Evolutionary conservation across 2,113 vertebrate species (phyloP).

Genomic region (Phyllostomus hastatus): DNA sequence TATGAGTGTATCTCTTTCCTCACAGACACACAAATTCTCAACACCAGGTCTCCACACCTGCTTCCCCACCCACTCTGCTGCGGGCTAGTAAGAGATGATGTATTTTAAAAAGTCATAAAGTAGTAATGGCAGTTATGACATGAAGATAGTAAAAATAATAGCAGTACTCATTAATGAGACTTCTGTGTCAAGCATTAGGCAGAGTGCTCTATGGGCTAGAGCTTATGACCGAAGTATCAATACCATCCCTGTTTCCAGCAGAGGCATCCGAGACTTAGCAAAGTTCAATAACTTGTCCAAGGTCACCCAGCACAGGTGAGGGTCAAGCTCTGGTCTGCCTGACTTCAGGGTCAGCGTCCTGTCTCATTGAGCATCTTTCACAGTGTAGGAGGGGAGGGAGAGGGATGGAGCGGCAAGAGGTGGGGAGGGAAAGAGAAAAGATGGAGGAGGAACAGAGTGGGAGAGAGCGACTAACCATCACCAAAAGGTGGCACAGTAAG

Average conservation of each 20-base stretch:
- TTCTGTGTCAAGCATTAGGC: background rate
- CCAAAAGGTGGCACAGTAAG: background rate
- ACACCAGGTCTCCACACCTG: background rate
- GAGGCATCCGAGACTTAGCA: background rate
- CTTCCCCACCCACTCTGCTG: background rate
- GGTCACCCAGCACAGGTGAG: background rate
- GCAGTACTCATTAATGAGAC: background rate
- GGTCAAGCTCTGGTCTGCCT: background rate
- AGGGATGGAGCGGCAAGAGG: background rate
- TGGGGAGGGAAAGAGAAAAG: background rate
- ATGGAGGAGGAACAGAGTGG: background rate
- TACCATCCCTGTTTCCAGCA: background rate
- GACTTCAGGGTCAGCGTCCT: background rate
- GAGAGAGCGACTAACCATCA: background rate
- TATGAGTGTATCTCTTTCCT: background rate
- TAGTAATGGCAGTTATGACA: background rate
- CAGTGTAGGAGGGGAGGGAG: rapidly evolving
- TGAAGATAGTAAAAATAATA: background rate
- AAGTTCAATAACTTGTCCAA: background rate
- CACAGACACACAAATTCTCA: background rate
- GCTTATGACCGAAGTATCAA: background rate
- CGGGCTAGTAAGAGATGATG: background rate
- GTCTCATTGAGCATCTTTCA: background rate
- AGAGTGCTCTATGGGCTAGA: background rate
- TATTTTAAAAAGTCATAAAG: background rate